These are phyloP conservation scores for Hipparchia semele DNA, from an alignment of 2,888 invertebrate genomes.

Conservation along the genomic window DNA sequence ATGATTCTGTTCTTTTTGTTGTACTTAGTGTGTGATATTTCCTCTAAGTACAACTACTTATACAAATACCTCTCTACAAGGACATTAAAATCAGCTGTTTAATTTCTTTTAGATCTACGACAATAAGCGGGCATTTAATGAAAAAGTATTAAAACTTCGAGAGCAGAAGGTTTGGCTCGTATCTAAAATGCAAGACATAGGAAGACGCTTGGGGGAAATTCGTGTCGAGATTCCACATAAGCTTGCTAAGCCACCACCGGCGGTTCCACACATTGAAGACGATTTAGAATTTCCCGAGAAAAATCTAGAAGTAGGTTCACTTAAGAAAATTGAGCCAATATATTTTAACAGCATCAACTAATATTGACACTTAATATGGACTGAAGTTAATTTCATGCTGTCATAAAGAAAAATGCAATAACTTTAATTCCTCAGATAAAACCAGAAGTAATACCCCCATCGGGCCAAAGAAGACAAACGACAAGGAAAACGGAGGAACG, in stretches of 20 bases:
- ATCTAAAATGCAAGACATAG: slow-evolving; percentile 61
- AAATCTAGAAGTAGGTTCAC: slow-evolving; percentile 71
- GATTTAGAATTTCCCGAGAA: slow-evolving; percentile 84
- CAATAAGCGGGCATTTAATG: slow-evolving; percentile 68
- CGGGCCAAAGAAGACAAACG: slow-evolving; percentile 41
- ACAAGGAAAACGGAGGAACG: slow-evolving; percentile 52
- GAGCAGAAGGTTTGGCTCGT: slow-evolving; percentile 65
- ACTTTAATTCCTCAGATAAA: slow-evolving; percentile 53
- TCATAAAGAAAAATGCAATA: neutral
- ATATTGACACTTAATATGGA: neutral
- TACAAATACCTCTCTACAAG: neutral
- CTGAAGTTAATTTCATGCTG: neutral
- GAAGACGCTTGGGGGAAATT: slow-evolving; percentile 76
- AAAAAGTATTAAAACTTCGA: slow-evolving; percentile 66
- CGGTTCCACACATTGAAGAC: slow-evolving; percentile 73
- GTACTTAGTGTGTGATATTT: too few species aligned
- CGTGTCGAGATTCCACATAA: slow-evolving; percentile 83
- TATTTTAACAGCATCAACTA: neutral
- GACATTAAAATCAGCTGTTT: neutral
- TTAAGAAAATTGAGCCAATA: neutral
- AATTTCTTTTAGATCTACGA: slow-evolving; percentile 62
- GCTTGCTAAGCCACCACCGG: slow-evolving; percentile 68
- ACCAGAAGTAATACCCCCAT: slow-evolving; percentile 49
- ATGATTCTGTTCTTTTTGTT: too few species aligned
- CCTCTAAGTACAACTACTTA: too few species aligned